Conservation (phyloP, 1,140 invertebrate genomes). For the Euwallacea fornicatus region DNA sequence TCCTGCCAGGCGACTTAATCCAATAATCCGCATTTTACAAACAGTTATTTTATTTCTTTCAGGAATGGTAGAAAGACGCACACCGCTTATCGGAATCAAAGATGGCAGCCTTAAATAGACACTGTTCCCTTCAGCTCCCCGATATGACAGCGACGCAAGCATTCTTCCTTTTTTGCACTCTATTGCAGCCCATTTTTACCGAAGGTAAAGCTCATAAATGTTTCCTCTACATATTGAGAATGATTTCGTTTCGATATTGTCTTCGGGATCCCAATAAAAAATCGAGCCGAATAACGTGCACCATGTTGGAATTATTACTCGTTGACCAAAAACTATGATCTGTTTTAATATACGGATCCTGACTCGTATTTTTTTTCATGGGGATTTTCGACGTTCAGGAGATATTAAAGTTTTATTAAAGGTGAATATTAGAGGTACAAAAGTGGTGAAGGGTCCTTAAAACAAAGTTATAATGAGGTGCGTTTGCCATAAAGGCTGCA, state of each 20-base stretch:
- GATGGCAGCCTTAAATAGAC: constrained; percentile 47
- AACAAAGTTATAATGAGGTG: too few species aligned
- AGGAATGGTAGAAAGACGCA: constrained; percentile 32
- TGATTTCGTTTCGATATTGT: constrained; percentile 34
- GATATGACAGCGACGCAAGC: constrained; percentile 48
- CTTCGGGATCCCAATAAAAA: constrained; percentile 35
- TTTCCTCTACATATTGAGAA: constrained; percentile 39
- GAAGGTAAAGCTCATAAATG: constrained; percentile 44
- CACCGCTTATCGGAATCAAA: constrained; percentile 42
- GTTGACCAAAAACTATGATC: constrained; percentile 37
- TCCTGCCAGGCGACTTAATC: too few species aligned
- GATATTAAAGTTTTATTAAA: constrained; percentile 19
- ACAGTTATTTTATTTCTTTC: constrained; percentile 3
- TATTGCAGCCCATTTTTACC: constrained; percentile 46
- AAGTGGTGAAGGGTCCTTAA: not conserved
- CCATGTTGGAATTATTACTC: constrained; percentile 37
- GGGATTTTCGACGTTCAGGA: not conserved
- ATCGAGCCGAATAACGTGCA: constrained; percentile 18
- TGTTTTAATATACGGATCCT: constrained; percentile 24
- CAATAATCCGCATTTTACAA: too few species aligned
- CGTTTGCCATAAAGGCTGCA: not conserved
- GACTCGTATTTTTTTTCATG: constrained; percentile 12
- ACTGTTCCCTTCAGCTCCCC: constrained; percentile 43
- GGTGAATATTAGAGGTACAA: not conserved
- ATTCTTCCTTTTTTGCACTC: constrained; percentile 48